phyloP scores from a whole-genome alignment of 2,113 vertebrate genomes.

The Osmerus mordax region DNA sequence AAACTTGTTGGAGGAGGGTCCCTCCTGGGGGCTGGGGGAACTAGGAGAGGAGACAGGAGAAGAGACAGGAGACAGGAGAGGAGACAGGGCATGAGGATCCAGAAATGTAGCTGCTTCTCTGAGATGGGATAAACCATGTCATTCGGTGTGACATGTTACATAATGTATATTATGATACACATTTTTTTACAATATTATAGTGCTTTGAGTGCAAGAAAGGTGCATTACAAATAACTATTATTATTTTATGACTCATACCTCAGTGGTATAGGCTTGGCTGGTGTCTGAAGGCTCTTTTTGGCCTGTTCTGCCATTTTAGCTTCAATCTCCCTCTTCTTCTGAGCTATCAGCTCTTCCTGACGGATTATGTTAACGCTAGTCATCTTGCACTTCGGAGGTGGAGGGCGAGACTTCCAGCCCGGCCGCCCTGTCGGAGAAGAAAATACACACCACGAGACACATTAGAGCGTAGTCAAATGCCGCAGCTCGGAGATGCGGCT shows the following conservation, averaged over 20 bases:
- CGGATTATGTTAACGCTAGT: constrained; percentile 86
- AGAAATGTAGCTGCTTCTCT: no score
- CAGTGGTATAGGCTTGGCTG: constrained; percentile 64
- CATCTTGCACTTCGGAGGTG: constrained; percentile 78
- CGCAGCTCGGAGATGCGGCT: no score
- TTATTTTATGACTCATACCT: constrained; percentile 40
- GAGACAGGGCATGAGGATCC: background rate
- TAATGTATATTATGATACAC: background rate
- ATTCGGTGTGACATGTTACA: background rate
- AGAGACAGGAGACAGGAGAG: background rate
- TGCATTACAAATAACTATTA: background rate
- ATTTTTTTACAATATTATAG: background rate
- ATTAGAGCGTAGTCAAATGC: no score
- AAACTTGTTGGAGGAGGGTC: constrained; percentile 83
- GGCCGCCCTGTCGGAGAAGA: constrained; percentile 69
- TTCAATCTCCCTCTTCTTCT: constrained; percentile 95
- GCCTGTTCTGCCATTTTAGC: constrained; percentile 86
- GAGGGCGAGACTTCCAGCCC: constrained; percentile 78
- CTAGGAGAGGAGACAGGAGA: constrained; percentile 42
- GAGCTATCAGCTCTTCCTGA: constrained; percentile 93
- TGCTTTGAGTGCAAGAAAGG: background rate
- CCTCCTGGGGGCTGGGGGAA: constrained; percentile 62
- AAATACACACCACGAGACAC: no score
- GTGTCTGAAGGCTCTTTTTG: constrained; percentile 63
- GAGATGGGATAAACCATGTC: no score